A percentile compares a stretch with the other conserved stretches of the same genome.
phyloP scores from a whole-genome alignment of 1,140 invertebrate species.

The Caenorhabditis remanei region DNA sequence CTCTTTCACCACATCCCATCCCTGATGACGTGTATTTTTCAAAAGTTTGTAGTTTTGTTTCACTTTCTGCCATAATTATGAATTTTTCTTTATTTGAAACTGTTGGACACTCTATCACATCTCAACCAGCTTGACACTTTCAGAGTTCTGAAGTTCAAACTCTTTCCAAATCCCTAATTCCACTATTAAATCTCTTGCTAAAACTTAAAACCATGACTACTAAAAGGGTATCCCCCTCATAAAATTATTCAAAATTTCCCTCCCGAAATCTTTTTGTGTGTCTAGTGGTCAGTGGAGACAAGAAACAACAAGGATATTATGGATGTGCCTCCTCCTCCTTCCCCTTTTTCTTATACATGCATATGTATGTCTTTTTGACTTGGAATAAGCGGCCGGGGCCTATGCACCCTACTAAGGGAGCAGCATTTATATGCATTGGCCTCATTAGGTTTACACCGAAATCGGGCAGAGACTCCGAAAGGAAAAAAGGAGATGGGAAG shows the following conservation, averaged over 20 bases:
- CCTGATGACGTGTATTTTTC: conserved; percentile 26
- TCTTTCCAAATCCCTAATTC: no score
- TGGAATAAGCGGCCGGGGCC: neutral
- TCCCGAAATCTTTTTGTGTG: neutral
- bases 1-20: neutral
- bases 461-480: neutral
- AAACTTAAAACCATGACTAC: conserved; percentile 1
- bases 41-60: no score
- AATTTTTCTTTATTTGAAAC: no score
- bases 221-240: neutral
- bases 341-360: neutral
- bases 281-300: no score
- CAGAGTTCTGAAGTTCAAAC: no score
- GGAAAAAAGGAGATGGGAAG: neutral
- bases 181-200: no score
- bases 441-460: conserved; percentile 40
- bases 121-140: no score
- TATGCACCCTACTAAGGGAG: neutral
- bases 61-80: no score
- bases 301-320: no score
- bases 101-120: no score
- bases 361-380: conserved; percentile 4
- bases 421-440: conserved; percentile 46
- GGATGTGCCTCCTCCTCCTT: no score
- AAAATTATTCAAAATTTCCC: conserved; percentile 11